Conservation (phyloP, 2,113 vertebrate genomes). For the Anarrhichthys ocellatus region DNA sequence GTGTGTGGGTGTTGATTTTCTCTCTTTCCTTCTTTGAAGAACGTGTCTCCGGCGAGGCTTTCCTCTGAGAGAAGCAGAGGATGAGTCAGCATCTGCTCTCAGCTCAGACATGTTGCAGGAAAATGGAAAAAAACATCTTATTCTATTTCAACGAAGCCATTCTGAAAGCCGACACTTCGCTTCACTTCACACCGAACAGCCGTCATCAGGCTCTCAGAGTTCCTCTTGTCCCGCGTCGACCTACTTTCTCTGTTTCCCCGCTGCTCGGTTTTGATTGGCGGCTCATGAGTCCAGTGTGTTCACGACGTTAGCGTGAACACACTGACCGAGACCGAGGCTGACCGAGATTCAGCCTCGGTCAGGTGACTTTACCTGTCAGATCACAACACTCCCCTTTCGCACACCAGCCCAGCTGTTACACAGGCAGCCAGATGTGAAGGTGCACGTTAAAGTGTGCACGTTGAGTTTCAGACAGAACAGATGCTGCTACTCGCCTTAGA, state of each 20-base stretch:
- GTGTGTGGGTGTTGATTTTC: not conserved
- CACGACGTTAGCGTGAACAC: not conserved
- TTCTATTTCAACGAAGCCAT: not conserved
- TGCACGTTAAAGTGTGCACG: not conserved
- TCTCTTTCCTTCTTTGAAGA: not conserved
- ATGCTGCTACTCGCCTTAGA: not conserved
- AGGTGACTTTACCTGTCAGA: conserved; percentile 8
- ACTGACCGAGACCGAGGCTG: too few species aligned
- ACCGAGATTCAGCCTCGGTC: not conserved
- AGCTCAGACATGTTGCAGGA: not conserved
- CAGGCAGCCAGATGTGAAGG: not conserved
- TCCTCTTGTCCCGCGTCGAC: not conserved
- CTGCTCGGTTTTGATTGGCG: not conserved
- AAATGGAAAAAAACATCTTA: not conserved
- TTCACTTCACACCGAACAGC: conserved; percentile 9
- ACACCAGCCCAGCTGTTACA: not conserved
- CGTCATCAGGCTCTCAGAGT: conserved; percentile 20
- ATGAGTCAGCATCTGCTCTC: conserved; percentile 17
- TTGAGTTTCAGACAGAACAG: not conserved
- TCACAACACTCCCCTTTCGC: not conserved
- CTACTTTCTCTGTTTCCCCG: not conserved
- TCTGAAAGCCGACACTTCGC: conserved; percentile 1
- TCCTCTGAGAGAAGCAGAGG: not conserved
- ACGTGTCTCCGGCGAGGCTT: not conserved
- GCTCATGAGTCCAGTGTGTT: not conserved